Percentiles rank a stretch among this genome's conserved stretches.
These are phyloP conservation scores for Megalops cyprinoides DNA, from an alignment of 2,797 vertebrate genomes.

Conservation along the genomic window DNA sequence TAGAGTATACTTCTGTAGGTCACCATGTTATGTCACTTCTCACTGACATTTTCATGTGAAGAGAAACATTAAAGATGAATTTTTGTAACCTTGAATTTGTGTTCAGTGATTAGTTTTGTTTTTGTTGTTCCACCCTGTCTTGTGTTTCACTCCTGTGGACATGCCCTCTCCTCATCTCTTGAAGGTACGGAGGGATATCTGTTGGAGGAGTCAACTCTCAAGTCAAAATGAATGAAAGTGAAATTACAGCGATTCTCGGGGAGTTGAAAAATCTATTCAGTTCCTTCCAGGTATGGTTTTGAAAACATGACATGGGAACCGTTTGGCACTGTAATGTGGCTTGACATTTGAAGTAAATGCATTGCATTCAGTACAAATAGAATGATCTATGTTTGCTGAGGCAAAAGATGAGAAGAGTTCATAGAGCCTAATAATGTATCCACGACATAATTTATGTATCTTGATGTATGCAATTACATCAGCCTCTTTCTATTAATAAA, in stretches of 20 bases:
- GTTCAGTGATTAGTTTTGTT: not conserved
- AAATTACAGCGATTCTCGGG: slow-evolving; percentile 51
- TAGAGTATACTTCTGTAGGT: too few species aligned
- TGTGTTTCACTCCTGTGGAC: not conserved
- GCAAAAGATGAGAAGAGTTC: not conserved
- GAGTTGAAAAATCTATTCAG: slow-evolving; percentile 60
- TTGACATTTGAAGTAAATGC: slow-evolving; percentile 19
- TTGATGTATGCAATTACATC: too few species aligned
- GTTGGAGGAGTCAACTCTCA: slow-evolving; percentile 76
- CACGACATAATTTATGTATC: too few species aligned
- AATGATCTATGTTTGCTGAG: not conserved
- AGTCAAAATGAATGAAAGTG: slow-evolving; percentile 63
- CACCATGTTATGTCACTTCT: too few species aligned
- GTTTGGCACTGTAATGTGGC: not conserved
- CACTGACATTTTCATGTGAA: too few species aligned
- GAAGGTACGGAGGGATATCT: slow-evolving; percentile 76
- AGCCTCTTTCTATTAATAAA: too few species aligned
- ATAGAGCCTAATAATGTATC: slow-evolving; percentile 2
- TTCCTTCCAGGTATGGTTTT: slow-evolving; percentile 59
- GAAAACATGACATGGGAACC: not conserved
- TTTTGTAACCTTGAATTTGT: too few species aligned
- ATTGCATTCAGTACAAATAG: not conserved
- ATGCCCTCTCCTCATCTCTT: slow-evolving; percentile 2
- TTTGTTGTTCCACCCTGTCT: not conserved
- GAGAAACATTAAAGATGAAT: too few species aligned